Conservation (phyloP, 1,140 invertebrate species). For the Drosophila saltans region DNA sequence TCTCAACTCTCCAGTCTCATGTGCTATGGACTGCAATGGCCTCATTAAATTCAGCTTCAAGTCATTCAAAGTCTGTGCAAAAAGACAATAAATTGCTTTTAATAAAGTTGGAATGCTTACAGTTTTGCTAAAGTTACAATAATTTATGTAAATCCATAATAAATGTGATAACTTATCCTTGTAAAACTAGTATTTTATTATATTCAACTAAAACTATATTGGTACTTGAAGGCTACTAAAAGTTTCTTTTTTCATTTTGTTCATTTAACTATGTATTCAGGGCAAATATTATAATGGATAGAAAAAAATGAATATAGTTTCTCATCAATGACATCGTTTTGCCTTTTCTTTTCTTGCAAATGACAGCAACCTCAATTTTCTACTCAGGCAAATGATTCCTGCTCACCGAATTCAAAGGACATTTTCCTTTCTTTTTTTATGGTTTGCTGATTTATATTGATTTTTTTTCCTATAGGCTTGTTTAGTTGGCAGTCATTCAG, state of each 20-base stretch:
- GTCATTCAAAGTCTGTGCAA: conserved; percentile 55
- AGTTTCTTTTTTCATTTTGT: neutral
- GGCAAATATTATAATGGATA: conserved; percentile 24
- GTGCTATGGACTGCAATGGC: conserved; percentile 50
- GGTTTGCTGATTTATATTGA: conserved; percentile 35
- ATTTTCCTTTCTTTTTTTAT: conserved; percentile 4
- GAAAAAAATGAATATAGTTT: conserved; percentile 20
- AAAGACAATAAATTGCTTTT: conserved; percentile 55
- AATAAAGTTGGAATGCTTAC: conserved; percentile 41
- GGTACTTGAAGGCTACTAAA: neutral
- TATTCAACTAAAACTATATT: too few relatives aligned
- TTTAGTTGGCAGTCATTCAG: conserved; percentile 10
- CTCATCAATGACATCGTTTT: conserved; percentile 55
- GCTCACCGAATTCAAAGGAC: conserved; percentile 52
- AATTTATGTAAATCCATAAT: conserved; percentile 35
- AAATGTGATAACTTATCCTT: conserved; percentile 11
- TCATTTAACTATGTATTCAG: neutral
- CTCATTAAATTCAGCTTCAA: conserved; percentile 68
- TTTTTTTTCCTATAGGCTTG: conserved; percentile 17
- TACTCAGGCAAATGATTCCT: conserved; percentile 54
- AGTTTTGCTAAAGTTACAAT: conserved; percentile 17
- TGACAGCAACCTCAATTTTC: conserved; percentile 51
- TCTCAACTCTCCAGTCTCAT: conserved; percentile 50
- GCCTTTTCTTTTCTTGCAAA: conserved; percentile 44
- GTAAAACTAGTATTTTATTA: neutral